Evolutionary conservation across 2,113 vertebrate species (phyloP).

Genomic region (Lontra canadensis): DNA sequence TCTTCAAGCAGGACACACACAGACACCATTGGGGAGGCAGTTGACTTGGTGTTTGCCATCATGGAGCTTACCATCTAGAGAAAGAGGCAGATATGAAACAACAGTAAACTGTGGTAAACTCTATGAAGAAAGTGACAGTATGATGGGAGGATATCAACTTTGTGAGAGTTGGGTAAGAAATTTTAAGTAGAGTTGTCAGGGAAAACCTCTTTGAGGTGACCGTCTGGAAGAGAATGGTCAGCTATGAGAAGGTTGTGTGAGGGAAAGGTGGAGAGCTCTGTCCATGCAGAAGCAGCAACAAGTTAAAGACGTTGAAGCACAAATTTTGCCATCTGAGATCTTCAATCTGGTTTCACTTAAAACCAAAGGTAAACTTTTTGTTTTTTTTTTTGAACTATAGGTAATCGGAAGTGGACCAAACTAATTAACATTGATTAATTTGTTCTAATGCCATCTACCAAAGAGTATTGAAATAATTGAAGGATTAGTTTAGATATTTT

Average conservation of each 20-base stretch:
- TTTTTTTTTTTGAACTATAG: slow-evolving; percentile 20
- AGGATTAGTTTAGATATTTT: slow-evolving; percentile 32
- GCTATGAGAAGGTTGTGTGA: neutral
- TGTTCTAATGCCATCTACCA: slow-evolving; percentile 36
- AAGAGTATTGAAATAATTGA: slow-evolving; percentile 43
- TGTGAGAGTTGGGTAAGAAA: neutral
- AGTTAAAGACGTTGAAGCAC: neutral
- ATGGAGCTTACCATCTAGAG: neutral
- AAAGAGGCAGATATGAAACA: neutral
- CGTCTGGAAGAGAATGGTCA: neutral
- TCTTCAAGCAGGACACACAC: neutral
- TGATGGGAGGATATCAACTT: neutral
- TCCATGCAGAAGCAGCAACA: neutral
- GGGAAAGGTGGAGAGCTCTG: neutral
- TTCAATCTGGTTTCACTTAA: neutral
- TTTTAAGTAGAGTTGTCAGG: neutral
- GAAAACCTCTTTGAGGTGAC: neutral
- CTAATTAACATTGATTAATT: slow-evolving; percentile 42
- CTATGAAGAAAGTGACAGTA: neutral
- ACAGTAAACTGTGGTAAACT: neutral
- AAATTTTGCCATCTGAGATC: neutral
- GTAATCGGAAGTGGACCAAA: slow-evolving; percentile 47
- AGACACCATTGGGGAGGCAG: neutral
- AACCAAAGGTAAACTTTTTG: slow-evolving; percentile 16
- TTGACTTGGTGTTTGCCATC: neutral